Conservation (phyloP, 2,888 invertebrate species). For the Sphaerophoria taeniata region DNA sequence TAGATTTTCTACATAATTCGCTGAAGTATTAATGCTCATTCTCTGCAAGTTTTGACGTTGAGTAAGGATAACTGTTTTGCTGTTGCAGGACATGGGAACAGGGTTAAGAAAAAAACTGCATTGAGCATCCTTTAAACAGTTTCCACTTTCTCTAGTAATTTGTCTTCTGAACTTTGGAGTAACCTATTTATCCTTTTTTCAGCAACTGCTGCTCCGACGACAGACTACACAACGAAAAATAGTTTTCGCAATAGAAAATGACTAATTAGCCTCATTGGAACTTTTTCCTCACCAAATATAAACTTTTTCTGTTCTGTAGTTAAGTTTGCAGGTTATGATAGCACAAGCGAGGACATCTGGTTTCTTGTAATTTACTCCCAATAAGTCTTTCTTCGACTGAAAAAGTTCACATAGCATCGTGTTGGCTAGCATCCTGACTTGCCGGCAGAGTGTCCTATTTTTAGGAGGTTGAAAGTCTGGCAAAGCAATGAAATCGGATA, state of each 20-base stretch:
- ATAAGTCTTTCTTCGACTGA: conserved; percentile 47
- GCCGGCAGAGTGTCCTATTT: conserved; percentile 31
- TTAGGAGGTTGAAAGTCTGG: background rate
- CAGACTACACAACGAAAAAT: background rate
- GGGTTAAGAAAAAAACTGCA: too few relatives aligned
- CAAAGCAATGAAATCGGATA: conserved; percentile 60
- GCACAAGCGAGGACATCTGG: conserved; percentile 61
- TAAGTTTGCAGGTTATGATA: background rate
- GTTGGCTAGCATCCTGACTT: conserved; percentile 21
- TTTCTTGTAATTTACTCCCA: conserved; percentile 68
- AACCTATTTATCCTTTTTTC: too few relatives aligned
- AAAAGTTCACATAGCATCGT: conserved; percentile 27
- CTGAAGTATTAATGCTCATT: too few relatives aligned
- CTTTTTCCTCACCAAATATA: conserved; percentile 42
- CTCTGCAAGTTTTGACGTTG: too few relatives aligned
- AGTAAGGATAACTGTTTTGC: too few relatives aligned
- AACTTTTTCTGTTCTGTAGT: conserved; percentile 7
- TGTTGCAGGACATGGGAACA: too few relatives aligned
- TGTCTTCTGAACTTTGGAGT: too few relatives aligned
- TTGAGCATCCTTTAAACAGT: too few relatives aligned
- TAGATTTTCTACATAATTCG: too few relatives aligned
- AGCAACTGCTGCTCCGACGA: too few relatives aligned
- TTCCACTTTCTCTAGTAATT: too few relatives aligned
- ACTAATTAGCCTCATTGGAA: conserved; percentile 67
- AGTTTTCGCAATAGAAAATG: conserved; percentile 50